Conservation (phyloP, 2,797 vertebrate genomes). For the Anguilla anguilla region DNA sequence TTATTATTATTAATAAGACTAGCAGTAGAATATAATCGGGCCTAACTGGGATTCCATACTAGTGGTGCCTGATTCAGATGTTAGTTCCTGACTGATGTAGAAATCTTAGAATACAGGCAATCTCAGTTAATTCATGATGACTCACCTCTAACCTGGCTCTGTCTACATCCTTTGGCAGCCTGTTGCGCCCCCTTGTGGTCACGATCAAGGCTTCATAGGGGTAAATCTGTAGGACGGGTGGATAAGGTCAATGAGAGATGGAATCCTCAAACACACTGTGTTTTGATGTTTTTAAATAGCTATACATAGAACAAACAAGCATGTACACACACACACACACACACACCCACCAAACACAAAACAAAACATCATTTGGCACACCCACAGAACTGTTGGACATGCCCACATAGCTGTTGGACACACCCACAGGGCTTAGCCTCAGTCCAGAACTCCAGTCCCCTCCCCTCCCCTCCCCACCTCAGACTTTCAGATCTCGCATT, state of each 20-base stretch:
- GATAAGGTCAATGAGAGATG: not conserved
- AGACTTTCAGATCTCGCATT: too few relatives aligned
- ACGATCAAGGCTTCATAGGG: constrained; percentile 94
- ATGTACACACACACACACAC: too few relatives aligned
- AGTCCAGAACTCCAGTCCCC: too few relatives aligned
- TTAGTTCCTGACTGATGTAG: not conserved
- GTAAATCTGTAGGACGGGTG: constrained; percentile 77
- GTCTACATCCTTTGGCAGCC: constrained; percentile 92
- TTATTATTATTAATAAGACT: not conserved
- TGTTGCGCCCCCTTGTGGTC: constrained; percentile 92
- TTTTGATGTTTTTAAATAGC: not conserved
- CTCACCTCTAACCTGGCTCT: constrained; percentile 91
- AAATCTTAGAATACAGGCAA: not conserved
- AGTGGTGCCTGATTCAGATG: not conserved
- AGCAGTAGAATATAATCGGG: not conserved
- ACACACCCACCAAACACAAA: too few relatives aligned
- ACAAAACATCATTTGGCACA: not conserved
- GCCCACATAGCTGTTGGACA: too few relatives aligned
- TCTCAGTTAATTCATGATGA: not conserved
- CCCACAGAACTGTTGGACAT: too few relatives aligned
- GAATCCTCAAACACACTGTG: not conserved
- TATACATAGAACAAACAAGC: too few relatives aligned
- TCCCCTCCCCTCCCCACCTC: too few relatives aligned
- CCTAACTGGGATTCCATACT: not conserved
- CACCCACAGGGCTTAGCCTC: too few relatives aligned